Base-by-base conservation (phyloP, 2,888 invertebrate genomes). In the Calliscelio sp. region DNA sequence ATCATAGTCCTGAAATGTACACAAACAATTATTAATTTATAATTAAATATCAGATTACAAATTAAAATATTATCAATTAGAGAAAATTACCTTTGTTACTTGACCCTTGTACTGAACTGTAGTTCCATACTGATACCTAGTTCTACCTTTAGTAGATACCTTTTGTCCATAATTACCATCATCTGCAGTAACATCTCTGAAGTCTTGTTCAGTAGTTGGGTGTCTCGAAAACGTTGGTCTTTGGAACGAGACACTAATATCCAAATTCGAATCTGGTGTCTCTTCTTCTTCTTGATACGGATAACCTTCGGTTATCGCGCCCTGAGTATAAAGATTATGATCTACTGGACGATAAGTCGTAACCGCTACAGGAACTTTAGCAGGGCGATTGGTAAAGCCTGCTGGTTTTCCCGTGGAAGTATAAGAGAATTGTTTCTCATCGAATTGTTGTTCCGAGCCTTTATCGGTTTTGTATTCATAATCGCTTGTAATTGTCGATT, bases 261-360 rank as follows among this genome's bases (percentile, higher is more conserved):
- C 87, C 4, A 89, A 73, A 85, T 75, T 79, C 1, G 86, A 68
- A 25, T 66, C 75, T 0, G 77, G 78, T 22, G 80, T 57, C 5
- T 83, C 61, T 16, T 53, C 41, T 28, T 59, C 46, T 6, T 77
- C n/a, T n/a, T 70, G 22, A 57, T 74, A 74, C 1, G 78, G 61
- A 61, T 70, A 74, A 16, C 51, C 51, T 32, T 82, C 55, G 3
- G 85, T 65, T n/a, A 74, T 53, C 14, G n/a, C 0, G 32, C 90
- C 73, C 3, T 75, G 38, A 35, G 88, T 89, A 73, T 89, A 92
- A 18, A 88, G 89, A 57, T 75, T 89, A 32, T 89, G 87, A 53
- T 89, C 44, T 1, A 88, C 78, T n/a, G 92, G 91, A 16, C 83
- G 88, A 22, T 88, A 87, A 0, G 90, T 90, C 0, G 92, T 88